A percentile compares a stretch with the other conserved stretches of the same genome.
phyloP scores from a whole-genome alignment of 1,140 invertebrate species.

The Spodoptera litura region DNA sequence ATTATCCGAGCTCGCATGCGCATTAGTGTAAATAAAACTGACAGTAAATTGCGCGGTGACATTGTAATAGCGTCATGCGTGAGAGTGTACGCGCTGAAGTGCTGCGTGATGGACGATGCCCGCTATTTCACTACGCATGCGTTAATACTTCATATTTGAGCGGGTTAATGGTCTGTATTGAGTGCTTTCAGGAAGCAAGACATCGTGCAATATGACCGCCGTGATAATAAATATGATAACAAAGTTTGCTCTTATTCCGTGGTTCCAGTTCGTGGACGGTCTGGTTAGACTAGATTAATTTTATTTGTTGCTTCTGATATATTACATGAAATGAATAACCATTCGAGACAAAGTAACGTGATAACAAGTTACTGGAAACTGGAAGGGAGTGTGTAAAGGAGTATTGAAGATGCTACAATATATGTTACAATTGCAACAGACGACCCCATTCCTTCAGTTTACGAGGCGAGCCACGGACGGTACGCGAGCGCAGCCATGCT shows the following conservation, averaged over 20 bases:
- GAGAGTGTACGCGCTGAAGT: not conserved
- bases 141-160: slow-evolving; percentile 17
- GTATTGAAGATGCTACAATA: not conserved
- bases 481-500: slow-evolving; percentile 6
- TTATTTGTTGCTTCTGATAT: no score
- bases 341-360: not conserved
- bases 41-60: slow-evolving; percentile 19
- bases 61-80: slow-evolving; percentile 25
- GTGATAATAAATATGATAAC: not conserved
- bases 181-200: slow-evolving; percentile 27
- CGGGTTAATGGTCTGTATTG: slow-evolving; percentile 33
- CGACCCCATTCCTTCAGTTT: slow-evolving; percentile 27
- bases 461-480: not conserved
- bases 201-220: not conserved
- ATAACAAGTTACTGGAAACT: slow-evolving; percentile 12
- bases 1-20: not conserved
- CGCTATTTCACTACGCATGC: slow-evolving; percentile 5
- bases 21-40: slow-evolving; percentile 29
- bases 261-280: no score
- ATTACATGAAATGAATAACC: no score
- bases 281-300: no score
- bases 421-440: slow-evolving; percentile 25
- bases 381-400: not conserved
- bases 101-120: not conserved
- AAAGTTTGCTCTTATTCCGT: no score